Evolutionary conservation across 2,113 vertebrate species (phyloP).

Genomic region (Hirundichthys speculiger): DNA sequence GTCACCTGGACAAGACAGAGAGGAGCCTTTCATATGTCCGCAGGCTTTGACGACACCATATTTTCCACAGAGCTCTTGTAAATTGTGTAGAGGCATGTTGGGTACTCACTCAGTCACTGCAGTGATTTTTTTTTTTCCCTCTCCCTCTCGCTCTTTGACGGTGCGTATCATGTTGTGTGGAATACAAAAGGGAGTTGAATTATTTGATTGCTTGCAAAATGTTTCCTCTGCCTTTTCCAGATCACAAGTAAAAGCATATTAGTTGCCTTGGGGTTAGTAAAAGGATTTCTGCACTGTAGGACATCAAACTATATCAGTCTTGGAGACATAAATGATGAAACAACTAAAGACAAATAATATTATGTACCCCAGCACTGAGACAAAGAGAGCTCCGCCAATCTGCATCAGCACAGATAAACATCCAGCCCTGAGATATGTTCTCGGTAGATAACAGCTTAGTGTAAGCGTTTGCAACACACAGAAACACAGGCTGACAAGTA

Average conservation of each 20-base stretch:
- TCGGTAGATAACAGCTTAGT: conserved; percentile 68
- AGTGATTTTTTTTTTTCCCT: conserved; percentile 39
- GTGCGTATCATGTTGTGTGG: conserved; percentile 52
- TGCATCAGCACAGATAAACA: conserved; percentile 76
- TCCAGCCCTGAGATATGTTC: conserved; percentile 76
- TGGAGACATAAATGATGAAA: conserved; percentile 55
- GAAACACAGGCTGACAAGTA: conserved; percentile 26
- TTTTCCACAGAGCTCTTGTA: conserved; percentile 57
- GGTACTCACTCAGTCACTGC: conserved; percentile 47
- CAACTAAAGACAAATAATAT: conserved; percentile 67
- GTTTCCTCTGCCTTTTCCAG: conserved; percentile 60
- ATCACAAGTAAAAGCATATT: conserved; percentile 78
- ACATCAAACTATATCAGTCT: conserved; percentile 69
- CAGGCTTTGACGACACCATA: conserved; percentile 53
- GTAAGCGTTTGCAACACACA: conserved; percentile 44
- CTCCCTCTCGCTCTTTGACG: conserved; percentile 39
- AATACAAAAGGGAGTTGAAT: conserved; percentile 65
- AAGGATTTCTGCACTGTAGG: conserved; percentile 61
- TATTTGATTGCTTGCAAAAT: conserved; percentile 65
- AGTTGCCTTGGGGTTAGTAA: conserved; percentile 63
- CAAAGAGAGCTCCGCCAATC: conserved; percentile 71
- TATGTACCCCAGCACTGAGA: conserved; percentile 63
- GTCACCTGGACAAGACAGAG: conserved; percentile 66
- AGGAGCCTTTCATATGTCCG: conserved; percentile 50
- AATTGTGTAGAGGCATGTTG: conserved; percentile 48